Base-by-base conservation (phyloP, 2,797 vertebrate species). In the Zonotrichia albicollis region DNA sequence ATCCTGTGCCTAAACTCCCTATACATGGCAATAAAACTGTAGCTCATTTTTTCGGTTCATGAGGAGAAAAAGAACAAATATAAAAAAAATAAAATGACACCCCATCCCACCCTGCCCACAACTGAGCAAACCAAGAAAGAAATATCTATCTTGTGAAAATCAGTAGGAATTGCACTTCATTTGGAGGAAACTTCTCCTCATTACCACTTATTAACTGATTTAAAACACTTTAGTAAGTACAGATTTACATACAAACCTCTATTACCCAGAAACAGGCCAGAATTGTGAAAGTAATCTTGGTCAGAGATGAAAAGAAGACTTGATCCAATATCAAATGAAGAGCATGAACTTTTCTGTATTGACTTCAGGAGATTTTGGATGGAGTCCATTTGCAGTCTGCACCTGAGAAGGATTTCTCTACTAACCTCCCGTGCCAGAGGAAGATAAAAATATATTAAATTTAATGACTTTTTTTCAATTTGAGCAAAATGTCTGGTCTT, bases 61-160 rank as follows among this genome's bases (percentile, higher is more conserved):
- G n/a, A 91, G 79, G 51, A 92, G 62, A 87, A 86, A 92, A 87
- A 83, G 81, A 58, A 89, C 25, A 92, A 58, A 42, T 4, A 21
- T 13, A 8, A 61, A 62, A 50, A 43, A 51, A 6, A 16, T 51
- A 32, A n/a, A 30, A 14, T 9, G 0, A 36, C 3, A 32, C 4
- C 40, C 40, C 15, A 50, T 60, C 27, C 18, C 16, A 61, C 12
- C 9, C 25, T 54, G 22, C 18, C 50, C 55, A 62, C 30, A 73
- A 21, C 10, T 21, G 64, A 81, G 2, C 14, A 25, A 50, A 80
- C 11, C 13, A 66, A 60, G 13, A 80, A 70, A 13, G 6, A 77
- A 87, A 85, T 14, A 16, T 6, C 60, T 14, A 14, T 9, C 16
- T 43, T 38, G 45, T 32, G 32, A 60, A 93, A 89, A 36, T 25